Conservation (phyloP, 35 echinoderm and acorn worm species). For the Ptychodera flava region DNA sequence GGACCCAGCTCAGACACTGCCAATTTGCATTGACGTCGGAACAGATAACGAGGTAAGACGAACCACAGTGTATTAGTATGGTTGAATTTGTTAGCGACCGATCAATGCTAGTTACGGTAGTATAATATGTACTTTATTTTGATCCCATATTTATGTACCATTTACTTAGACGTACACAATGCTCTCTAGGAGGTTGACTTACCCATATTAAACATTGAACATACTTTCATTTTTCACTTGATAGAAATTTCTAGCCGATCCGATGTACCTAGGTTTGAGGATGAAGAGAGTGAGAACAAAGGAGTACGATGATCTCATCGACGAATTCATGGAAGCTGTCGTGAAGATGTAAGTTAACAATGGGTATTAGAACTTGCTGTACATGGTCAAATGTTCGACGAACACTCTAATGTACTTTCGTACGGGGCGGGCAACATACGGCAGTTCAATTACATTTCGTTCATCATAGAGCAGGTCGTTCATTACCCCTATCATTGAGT, state of each 20-base stretch:
- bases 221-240: background rate
- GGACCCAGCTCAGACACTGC: conserved; percentile 73
- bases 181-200: no score
- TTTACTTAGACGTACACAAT: no score
- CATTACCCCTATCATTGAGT: no score
- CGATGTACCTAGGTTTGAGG: conserved; percentile 82
- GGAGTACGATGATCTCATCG: conserved; percentile 82
- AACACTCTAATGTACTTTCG: no score
- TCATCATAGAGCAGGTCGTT: no score
- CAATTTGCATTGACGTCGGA: conserved; percentile 80
- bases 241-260: conserved; percentile 68
- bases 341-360: conserved; percentile 54
- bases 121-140: conserved; percentile 3
- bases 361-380: background rate
- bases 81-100: background rate
- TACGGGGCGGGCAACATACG: no score
- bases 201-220: no score
- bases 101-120: background rate
- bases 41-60: conserved; percentile 75
- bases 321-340: conserved; percentile 93
- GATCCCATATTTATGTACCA: no score
- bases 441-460: no score
- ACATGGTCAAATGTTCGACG: no score
- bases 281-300: conserved; percentile 53
- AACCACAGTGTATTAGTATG: background rate